These are phyloP conservation scores for Lateolabrax maculatus DNA, from an alignment of 2,797 vertebrate species.

Conservation along the genomic window DNA sequence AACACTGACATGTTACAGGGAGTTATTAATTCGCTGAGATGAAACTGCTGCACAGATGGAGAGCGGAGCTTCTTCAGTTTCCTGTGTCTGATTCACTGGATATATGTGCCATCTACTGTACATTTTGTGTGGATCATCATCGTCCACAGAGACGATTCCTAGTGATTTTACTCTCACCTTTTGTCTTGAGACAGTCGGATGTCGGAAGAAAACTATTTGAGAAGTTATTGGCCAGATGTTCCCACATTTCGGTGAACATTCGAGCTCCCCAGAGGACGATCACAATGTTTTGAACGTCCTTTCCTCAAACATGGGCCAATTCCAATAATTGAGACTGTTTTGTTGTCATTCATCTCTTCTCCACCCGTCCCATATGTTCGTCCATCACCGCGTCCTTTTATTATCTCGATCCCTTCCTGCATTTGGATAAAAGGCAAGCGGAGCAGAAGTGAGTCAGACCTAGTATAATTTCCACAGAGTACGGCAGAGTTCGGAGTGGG, in stretches of 20 bases:
- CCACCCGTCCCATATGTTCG: no score
- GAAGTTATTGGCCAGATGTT: neutral
- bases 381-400: neutral
- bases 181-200: no score
- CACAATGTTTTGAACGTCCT: neutral
- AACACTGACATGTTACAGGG: conserved; percentile 14
- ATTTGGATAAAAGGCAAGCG: neutral
- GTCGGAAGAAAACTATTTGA: no score
- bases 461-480: neutral
- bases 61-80: conserved; percentile 7
- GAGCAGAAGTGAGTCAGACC: neutral
- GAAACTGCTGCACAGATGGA: neutral
- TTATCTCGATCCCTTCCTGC: neutral
- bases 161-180: neutral
- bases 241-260: neutral
- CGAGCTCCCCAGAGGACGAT: neutral
- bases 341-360: no score
- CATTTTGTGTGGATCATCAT: neutral
- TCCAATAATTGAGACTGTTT: no score
- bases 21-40: neutral
- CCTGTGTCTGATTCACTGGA: conserved; percentile 72
- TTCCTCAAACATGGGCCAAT: neutral
- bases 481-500: neutral
- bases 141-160: neutral
- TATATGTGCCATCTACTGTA: conserved; percentile 68